Conservation (phyloP, 2,113 vertebrate species). For the Ahaetulla prasina region DNA sequence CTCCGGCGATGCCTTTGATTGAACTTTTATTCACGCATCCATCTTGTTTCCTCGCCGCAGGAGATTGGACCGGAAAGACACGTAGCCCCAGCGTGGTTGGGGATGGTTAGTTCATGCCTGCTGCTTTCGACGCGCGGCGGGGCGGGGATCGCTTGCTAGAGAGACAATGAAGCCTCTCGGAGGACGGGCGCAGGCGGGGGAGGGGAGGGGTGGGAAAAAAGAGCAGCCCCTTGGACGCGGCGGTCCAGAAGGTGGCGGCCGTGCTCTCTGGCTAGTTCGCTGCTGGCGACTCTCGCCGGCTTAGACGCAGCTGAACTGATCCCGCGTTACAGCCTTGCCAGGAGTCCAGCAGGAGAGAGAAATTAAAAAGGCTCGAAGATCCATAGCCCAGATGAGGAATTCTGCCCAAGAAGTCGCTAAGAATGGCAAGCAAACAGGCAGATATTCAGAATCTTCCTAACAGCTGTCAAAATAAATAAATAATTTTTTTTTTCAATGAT, state of each 20-base stretch:
- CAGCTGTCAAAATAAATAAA: background rate
- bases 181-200: background rate
- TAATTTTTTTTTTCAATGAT: background rate
- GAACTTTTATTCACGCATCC: background rate
- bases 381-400: background rate
- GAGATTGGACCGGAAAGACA: background rate
- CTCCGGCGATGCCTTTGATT: background rate
- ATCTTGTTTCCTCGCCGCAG: background rate
- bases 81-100: background rate
- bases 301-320: no score
- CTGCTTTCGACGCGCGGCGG: background rate
- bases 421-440: background rate
- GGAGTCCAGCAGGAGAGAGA: background rate
- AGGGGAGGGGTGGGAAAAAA: no score
- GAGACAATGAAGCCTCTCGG: background rate
- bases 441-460: background rate
- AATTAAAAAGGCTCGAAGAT: background rate
- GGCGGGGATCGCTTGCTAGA: background rate
- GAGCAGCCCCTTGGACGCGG: constrained; percentile 13
- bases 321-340: background rate
- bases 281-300: background rate
- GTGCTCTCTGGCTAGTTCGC: accelerated
- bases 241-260: background rate
- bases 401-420: background rate
- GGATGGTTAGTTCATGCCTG: background rate